Base-by-base conservation (phyloP, 1,140 invertebrate species). In the Muscidifurax raptorellus region DNA sequence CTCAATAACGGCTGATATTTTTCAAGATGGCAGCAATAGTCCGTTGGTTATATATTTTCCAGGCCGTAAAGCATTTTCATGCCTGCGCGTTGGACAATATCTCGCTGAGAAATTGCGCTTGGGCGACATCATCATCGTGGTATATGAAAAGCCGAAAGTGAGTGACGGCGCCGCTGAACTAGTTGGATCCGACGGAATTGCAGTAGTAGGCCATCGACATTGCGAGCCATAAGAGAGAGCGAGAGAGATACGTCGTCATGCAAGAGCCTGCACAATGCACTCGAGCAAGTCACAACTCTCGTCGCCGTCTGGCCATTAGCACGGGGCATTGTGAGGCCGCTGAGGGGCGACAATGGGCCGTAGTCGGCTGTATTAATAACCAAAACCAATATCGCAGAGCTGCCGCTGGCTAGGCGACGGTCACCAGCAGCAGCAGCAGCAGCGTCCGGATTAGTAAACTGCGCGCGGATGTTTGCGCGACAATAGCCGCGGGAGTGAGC, bases 301-400 rank as follows among this genome's bases (percentile, higher is more conserved):
- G 74, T 59, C 52, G 52, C 5, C 52, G 18, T 76, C 44, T 18
- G 76, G 74, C 80, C 87, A 89, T 90, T 89, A 89, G 85, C 87
- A 85, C 66, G 71, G 76, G 81, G 79, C 82, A 89, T 90, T 89
- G 89, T 90, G 72, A 87, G 66, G 72, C 30, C 47, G 44, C 27
- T 5, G 22, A 44, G 15, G 30, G 25, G 72, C 81, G 83, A 88
- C 87, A 89, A 89, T 86, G 78, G 85, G 78, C n/a, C 64, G 30
- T 32, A 18, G 86, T 83, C 82, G 85, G 86, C 84, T 85, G 86
- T 88, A 90, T 87, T 88, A 89, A 88, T 88, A 88, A 87, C 87
- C 87, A 88, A 89, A 89, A 90, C 89, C 89, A 90, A 90, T 90
- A 90, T 87, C 85, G 74, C 84, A 64, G 66, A 5, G 59, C 3